Evolutionary conservation across 2,797 vertebrate genomes (phyloP), one percentile per base, ranked within the genome.

Genomic region (Macropus fuliginosus): DNA sequence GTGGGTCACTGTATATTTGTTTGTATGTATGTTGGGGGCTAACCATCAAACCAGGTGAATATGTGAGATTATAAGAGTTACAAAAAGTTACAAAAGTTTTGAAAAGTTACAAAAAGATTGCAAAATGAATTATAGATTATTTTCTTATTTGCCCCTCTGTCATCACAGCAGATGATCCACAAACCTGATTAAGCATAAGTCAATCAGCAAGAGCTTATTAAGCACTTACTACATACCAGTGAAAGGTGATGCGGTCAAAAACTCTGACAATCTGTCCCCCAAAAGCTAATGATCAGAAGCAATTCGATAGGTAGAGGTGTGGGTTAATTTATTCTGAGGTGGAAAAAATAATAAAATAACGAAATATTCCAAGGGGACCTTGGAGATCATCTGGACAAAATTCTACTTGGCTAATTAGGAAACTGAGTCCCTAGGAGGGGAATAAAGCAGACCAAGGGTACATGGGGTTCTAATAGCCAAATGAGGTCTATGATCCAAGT

Each of bases 91-190:
- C 12, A 34, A 90, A 52, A 92, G 52, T 52, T 52, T 6, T 52
- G 52, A 52, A 52, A 52, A 52, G 5, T 27, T 46, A 27, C 74
- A 24, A 81, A 81, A 31, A 52, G n/a, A 52, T 1, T 91, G 87
- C 12, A 34, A 90, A 52, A 92, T 52, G 52, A 52, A 59, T 91
- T 94, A 54, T 90, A 29, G 74, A 21, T 93, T 91, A 55, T 50
- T 97, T 96, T 97, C 91, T 16, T 66, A 0, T 91, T 90, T 16
- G 74, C 93, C 56, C 4, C 89, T 46, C 92, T 91, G 94, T 59
- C 40, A 9, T 55, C n/a, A 94, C 91, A 50, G 56, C 21, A 62
- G n/a, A n/a, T 74, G 34, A 74, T n/a, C 34, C 62, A 16, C 4
- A n/a, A 34, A 66, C 62, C 13, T n/a, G 34, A 5, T 66, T 16